Conservation (phyloP, 2,888 invertebrate genomes). For the Sesamia inferens region DNA sequence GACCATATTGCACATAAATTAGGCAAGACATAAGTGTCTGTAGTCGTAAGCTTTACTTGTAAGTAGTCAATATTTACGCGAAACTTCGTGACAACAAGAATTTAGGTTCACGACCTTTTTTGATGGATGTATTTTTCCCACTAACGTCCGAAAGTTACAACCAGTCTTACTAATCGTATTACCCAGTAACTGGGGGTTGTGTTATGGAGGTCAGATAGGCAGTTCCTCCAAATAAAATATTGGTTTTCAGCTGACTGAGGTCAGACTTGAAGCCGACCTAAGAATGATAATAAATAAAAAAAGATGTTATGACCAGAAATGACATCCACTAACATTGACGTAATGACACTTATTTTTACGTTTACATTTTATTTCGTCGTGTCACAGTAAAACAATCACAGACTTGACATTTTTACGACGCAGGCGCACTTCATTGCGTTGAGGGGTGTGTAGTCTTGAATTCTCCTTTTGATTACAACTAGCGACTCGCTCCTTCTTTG, state of each 20-base stretch:
- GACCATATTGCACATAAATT: slow-evolving; percentile 51
- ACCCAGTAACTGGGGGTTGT: no score
- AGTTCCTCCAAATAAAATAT: no score
- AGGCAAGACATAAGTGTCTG: slow-evolving; percentile 47
- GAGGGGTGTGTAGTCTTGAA: slow-evolving; percentile 64
- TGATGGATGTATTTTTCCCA: background rate
- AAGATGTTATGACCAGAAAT: slow-evolving; percentile 17
- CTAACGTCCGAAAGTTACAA: no score
- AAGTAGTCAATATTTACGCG: slow-evolving; percentile 14
- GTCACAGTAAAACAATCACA: slow-evolving; percentile 28
- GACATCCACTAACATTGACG: slow-evolving; percentile 2
- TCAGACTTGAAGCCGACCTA: background rate
- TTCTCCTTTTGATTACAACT: slow-evolving; percentile 64
- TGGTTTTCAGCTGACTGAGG: no score
- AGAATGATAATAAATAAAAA: slow-evolving; percentile 19
- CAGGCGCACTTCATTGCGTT: slow-evolving; percentile 53
- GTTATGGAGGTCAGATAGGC: no score
- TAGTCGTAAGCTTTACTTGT: slow-evolving; percentile 31
- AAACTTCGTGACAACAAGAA: background rate
- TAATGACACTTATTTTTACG: slow-evolving; percentile 26
- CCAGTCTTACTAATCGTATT: no score
- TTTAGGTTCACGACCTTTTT: background rate
- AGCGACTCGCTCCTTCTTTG: background rate
- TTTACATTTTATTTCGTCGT: slow-evolving; percentile 26
- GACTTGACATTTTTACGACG: slow-evolving; percentile 33